These are phyloP conservation scores for Podarcis cretensis DNA, from an alignment of 2,113 vertebrate genomes.

Conservation along the genomic window DNA sequence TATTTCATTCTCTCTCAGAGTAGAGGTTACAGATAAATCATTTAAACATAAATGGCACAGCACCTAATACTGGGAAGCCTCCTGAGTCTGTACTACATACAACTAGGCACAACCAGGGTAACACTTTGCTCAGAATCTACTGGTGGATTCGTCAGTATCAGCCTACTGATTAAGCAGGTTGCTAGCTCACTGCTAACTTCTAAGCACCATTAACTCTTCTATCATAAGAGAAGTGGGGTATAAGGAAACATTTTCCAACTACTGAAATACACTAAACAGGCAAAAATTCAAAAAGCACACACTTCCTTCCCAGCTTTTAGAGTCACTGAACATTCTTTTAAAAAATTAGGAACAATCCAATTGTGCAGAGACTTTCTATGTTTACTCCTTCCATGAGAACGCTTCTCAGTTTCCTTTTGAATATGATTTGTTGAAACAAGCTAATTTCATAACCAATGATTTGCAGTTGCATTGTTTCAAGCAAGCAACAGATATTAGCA, in stretches of 20 bases:
- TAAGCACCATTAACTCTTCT: background rate
- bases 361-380: background rate
- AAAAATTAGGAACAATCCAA: background rate
- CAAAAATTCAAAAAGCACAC: background rate
- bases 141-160: background rate
- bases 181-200: background rate
- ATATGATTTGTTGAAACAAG: too few species aligned
- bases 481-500: too few species aligned
- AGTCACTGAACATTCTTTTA: background rate
- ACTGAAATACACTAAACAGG: background rate
- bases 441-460: too few species aligned
- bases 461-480: too few species aligned
- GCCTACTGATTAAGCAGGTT: background rate
- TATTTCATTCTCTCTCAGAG: constrained; percentile 14
- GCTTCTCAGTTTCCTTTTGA: background rate
- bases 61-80: background rate
- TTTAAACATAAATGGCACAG: background rate
- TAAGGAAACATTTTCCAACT: background rate
- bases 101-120: background rate
- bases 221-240: background rate
- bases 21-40: background rate
- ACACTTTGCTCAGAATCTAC: background rate
- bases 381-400: background rate
- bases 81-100: background rate
- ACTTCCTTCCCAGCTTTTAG: background rate